Base-by-base conservation (phyloP, 2,113 vertebrate genomes). In the Danionella cerebrum region DNA sequence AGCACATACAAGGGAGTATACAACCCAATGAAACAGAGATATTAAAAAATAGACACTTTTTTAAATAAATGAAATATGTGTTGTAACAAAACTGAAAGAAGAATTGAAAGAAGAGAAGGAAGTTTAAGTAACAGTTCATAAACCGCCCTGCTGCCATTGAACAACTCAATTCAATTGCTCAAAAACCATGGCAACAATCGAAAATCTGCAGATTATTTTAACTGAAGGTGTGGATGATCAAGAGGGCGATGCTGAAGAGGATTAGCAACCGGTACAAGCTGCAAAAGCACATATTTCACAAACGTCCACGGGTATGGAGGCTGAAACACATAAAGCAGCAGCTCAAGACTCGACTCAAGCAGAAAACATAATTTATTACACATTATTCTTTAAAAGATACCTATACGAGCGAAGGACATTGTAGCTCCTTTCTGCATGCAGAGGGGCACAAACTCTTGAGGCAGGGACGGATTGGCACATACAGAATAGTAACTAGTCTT, bases 211-310 rank as follows among this genome's bases (percentile, higher is more conserved):
- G 9, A 33, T 33, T 47, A 25, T n/a, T 22, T 47, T 24, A 3
- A 22, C 19, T 58, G 16, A 6, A 35, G 42, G 13, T 41, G 44
- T 48, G 36, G 5, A 38, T 31, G 14, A 31, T 55, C 16, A 29
- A 27, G 10, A 10, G 6, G 4, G 3, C 13, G 11, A 29, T 9
- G 35, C 36, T 6, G 16, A 25, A 38, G 8, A 22, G 36, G 47
- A 1, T 84, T 78, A 90, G 82, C 92, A 94, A 14, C 92, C 92
- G 0, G 91, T 83, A 73, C 92, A 94, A 75, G 91, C 92, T 1
- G 89, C 87, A 1, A 84, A 91, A 6, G 90, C 89, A 31, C 92
- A 94, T 74, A 93, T 88, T 76, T 94, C 91, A 65, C 92, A 94
- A 0, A 81, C 55, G 2, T 83, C 85, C 1, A 87, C 7, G 2